A percentile compares a stretch with the other conserved stretches of the same genome.
Conservation (phyloP, 2,888 invertebrate species). For the Xestia sexstrigata region DNA sequence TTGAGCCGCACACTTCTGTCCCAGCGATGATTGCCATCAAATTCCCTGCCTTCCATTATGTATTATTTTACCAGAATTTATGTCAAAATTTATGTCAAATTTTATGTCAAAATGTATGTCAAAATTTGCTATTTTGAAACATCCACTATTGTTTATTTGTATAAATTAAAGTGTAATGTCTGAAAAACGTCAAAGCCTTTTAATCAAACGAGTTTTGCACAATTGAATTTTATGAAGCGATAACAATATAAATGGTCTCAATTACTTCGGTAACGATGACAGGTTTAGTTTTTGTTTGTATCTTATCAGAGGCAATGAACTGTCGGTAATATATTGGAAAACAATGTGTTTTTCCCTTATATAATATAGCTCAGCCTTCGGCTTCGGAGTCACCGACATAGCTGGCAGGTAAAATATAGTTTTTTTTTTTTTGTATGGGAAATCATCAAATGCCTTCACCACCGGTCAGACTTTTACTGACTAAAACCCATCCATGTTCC, state of each 20-base stretch:
- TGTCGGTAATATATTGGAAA: conserved; percentile 49
- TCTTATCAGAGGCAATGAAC: conserved; percentile 63
- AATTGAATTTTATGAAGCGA: conserved; percentile 52
- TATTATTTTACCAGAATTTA: neutral
- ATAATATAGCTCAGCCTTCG: neutral
- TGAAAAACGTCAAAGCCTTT: conserved; percentile 18
- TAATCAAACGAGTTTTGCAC: conserved; percentile 47
- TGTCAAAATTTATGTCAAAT: neutral
- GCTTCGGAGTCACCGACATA: neutral
- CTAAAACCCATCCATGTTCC: too few species aligned
- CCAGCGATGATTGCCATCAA: neutral
- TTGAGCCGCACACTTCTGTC: neutral
- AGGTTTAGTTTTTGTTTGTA: conserved; percentile 47
- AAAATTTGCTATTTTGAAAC: neutral
- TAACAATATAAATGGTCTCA: conserved; percentile 59
- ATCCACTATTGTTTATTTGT: conserved; percentile 25
- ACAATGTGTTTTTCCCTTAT: neutral
- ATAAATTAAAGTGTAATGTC: conserved; percentile 6
- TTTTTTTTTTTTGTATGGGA: too few species aligned
- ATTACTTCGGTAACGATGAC: conserved; percentile 57
- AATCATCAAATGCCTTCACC: too few species aligned
- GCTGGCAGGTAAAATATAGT: too few species aligned
- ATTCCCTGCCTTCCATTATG: neutral
- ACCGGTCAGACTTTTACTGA: too few species aligned
- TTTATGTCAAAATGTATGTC: neutral